phyloP scores from a whole-genome alignment of 2,797 vertebrate species.

The Rhabdomys pumilio region DNA sequence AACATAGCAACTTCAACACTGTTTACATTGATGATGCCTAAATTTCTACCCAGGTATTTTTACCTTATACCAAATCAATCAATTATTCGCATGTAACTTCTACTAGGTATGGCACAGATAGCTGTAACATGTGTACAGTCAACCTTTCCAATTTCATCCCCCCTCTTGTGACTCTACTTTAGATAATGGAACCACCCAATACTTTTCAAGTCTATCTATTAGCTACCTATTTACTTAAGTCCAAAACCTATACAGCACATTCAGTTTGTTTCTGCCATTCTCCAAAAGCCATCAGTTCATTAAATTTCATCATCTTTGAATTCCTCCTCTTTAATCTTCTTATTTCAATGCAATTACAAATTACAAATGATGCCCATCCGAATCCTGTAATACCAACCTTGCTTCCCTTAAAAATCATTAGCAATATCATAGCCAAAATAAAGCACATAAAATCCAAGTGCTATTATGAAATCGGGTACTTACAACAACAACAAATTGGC shows the following conservation, averaged over 20 bases:
- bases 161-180: neutral
- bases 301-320: constrained; percentile 39
- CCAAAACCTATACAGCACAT: constrained; percentile 3
- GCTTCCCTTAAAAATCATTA: constrained; percentile 57
- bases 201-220: neutral
- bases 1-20: neutral
- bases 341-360: neutral
- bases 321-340: constrained; percentile 12
- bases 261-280: constrained; percentile 48
- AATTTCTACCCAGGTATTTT: constrained; percentile 46
- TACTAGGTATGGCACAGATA: neutral
- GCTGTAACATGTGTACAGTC: neutral
- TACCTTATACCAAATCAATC: constrained; percentile 19
- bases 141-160: neutral
- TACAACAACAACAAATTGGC: neutral
- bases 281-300: constrained; percentile 38
- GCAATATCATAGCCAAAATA: neutral
- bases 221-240: neutral
- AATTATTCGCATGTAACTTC: constrained; percentile 36
- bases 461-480: constrained; percentile 12
- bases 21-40: neutral
- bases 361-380: neutral
- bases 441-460: constrained; percentile 42
- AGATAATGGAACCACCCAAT: constrained; percentile 1
- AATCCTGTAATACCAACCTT: constrained; percentile 38